Percentiles rank a stretch among this genome's conserved stretches.
Conservation (phyloP, 2,797 vertebrate species). For the Mus minutoides region DNA sequence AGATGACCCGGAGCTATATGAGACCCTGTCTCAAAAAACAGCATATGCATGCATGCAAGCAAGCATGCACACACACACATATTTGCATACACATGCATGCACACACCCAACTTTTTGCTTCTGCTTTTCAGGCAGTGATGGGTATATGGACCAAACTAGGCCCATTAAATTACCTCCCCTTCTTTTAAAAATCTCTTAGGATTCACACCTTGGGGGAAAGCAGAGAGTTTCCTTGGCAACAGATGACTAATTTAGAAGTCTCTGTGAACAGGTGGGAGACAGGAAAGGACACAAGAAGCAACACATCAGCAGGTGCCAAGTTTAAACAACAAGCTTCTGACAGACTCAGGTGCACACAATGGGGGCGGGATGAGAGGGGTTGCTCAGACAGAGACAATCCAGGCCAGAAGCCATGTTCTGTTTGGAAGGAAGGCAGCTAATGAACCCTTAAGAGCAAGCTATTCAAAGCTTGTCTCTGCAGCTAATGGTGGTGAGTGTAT, state of each 20-base stretch:
- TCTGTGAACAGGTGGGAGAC: conserved; percentile 71
- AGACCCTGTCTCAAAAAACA: background rate
- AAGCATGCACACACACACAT: background rate
- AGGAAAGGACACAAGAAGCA: conserved; percentile 66
- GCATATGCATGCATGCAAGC: background rate
- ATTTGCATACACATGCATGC: background rate
- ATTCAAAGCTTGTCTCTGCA: background rate
- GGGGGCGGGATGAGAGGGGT: background rate
- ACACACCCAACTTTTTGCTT: background rate
- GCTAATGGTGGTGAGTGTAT: background rate
- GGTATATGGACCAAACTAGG: background rate
- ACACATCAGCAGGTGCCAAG: conserved; percentile 38
- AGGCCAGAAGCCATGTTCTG: background rate
- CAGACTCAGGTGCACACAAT: background rate
- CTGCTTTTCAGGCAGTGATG: background rate
- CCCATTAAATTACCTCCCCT: background rate
- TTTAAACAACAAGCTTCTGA: conserved; percentile 62
- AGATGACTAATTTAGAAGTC: conserved; percentile 73
- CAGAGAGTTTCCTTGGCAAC: conserved; percentile 71
- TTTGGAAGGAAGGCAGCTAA: background rate
- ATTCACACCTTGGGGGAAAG: conserved; percentile 61
- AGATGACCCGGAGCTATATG: background rate
- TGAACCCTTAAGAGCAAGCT: background rate
- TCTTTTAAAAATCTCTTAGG: background rate
- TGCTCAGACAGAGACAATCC: background rate